phyloP scores from a whole-genome alignment of 1,140 invertebrate species.

The Drosophila malerkotliana region DNA sequence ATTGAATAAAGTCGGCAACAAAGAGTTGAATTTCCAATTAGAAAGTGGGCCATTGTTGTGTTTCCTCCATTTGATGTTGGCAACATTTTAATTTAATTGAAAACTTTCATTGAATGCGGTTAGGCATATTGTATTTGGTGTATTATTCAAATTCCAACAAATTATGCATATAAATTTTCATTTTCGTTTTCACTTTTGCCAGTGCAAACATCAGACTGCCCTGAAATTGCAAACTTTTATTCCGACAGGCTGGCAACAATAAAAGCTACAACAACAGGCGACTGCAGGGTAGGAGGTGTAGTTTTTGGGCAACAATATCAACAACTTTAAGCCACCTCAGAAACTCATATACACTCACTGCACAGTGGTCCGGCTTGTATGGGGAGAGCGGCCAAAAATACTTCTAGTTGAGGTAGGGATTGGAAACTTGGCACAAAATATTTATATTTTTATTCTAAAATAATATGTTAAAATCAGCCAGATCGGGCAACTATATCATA shows the following conservation, averaged over 20 bases:
- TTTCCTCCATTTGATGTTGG: background rate
- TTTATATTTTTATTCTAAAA: no score
- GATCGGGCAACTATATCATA: no score
- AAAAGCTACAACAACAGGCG: background rate
- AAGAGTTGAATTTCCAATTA: background rate
- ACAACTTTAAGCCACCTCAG: slow-evolving; percentile 33
- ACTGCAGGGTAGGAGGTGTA: background rate
- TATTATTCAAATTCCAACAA: slow-evolving; percentile 44
- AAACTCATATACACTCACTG: slow-evolving; percentile 11
- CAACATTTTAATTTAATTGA: slow-evolving; percentile 33
- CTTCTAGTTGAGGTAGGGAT: no score
- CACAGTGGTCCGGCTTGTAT: no score
- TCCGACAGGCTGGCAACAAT: slow-evolving; percentile 16
- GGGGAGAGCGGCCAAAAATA: no score
- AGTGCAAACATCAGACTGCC: slow-evolving; percentile 29
- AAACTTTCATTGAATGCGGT: slow-evolving; percentile 38
- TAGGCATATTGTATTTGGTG: slow-evolving; percentile 25
- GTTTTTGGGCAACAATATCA: background rate
- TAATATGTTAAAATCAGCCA: no score
- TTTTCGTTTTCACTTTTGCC: slow-evolving; percentile 45
- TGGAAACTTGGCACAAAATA: no score
- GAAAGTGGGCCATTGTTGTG: background rate
- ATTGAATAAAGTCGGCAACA: background rate
- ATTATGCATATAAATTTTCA: slow-evolving; percentile 56
- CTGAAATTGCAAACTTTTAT: slow-evolving; percentile 34